Base-by-base conservation (phyloP, 1,140 invertebrate species). In the Philopotamus ludificatus region DNA sequence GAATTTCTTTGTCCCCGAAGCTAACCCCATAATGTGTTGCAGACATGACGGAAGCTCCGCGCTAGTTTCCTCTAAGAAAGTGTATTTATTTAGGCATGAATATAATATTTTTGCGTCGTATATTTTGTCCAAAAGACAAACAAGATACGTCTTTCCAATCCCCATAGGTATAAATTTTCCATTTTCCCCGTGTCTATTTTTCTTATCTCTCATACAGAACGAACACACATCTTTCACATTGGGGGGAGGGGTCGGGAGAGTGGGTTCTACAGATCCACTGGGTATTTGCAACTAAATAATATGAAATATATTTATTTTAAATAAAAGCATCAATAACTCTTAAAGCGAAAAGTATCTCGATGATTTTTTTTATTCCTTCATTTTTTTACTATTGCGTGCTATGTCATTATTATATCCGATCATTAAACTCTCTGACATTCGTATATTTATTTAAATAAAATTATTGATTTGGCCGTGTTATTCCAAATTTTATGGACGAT, bases 91-190 rank as follows among this genome's bases (percentile, higher is more conserved):
- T 70, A 66, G 67, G 67, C 68, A 66, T 64, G 65, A 66, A 70
- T 70, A 70, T 70, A 61, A 70, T 70, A 70, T 70, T 70, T 70
- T 70, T 70, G 41, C 67, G 45, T 50, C 60, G 67, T 70, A 66
- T 70, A 70, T 70, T 70, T 70, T 66, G 68, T 66, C 65, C 68
- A 70, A 66, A 70, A 66, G 68, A 70, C 68, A 70, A 70, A 70
- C 65, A 70, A 70, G 68, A 66, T 66, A 66, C 61, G 65, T 70
- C 64, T 70, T 66, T 63, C 62, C 68, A 70, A 70, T 70, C 67
- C 67, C 67, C 67, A 66, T 69, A 69, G 67, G 67, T 69, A 69
- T 66, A 69, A 69, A 69, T 69, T 69, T 69, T 69, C 67, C 67
- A 69, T 69, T 69, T 69, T 69, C 63, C n/a, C 63, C 67, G 63